phyloP scores from a whole-genome alignment of 1,140 invertebrate genomes.

The Drosophila ohnishii region DNA sequence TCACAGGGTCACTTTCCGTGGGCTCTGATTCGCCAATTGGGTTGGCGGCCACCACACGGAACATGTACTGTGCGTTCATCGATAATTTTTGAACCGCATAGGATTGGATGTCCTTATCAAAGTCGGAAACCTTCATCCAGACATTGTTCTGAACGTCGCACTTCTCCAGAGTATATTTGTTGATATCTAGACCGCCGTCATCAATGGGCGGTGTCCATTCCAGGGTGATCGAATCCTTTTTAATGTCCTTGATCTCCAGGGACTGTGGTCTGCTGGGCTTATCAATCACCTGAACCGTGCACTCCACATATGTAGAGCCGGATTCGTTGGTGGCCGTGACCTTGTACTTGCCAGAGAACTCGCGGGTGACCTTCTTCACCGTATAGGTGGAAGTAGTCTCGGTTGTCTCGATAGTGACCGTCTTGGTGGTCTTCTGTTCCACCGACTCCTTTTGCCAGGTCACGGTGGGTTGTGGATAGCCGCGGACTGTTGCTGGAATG shows the following conservation, averaged over 20 bases:
- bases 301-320: constrained; percentile 88
- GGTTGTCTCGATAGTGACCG: constrained; percentile 85
- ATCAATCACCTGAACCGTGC: constrained; percentile 92
- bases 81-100: constrained; percentile 91
- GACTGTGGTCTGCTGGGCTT: constrained; percentile 92
- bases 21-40: constrained; percentile 90
- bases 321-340: constrained; percentile 88
- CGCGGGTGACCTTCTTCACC: constrained; percentile 85
- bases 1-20: constrained; percentile 88
- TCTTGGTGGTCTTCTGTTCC: constrained; percentile 84
- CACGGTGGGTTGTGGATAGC: constrained; percentile 88
- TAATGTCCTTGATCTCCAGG: constrained; percentile 89
- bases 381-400: constrained; percentile 86
- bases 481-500: constrained; percentile 86
- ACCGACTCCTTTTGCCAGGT: constrained; percentile 87
- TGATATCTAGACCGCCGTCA: constrained; percentile 91
- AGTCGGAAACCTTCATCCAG: constrained; percentile 91
- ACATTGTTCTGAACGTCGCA: constrained; percentile 87
- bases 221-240: constrained; percentile 88
- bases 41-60: constrained; percentile 92
- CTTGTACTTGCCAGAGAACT: constrained; percentile 87
- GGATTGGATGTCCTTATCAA: constrained; percentile 88
- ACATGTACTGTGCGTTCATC: constrained; percentile 92
- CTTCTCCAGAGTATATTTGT: constrained; percentile 92
- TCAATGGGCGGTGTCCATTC: constrained; percentile 92